phyloP scores from a whole-genome alignment of 2,113 vertebrate species.

The Misgurnus anguillicaudatus region DNA sequence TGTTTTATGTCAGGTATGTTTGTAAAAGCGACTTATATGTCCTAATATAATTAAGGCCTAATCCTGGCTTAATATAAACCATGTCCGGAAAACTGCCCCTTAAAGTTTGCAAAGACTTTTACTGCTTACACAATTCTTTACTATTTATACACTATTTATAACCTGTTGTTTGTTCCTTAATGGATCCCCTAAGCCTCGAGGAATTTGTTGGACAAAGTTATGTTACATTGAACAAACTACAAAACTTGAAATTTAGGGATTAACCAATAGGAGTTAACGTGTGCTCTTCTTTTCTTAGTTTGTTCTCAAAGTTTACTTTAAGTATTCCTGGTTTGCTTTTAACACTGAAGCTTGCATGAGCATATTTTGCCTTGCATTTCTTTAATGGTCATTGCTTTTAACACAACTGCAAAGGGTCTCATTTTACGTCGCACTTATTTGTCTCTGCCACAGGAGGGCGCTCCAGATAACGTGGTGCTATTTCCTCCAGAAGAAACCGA shows the following conservation, averaged over 20 bases:
- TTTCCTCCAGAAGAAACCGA: conserved; percentile 68
- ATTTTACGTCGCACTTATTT: conserved; percentile 44
- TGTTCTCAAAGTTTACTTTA: conserved; percentile 15
- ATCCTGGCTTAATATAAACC: too few species aligned
- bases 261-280: conserved; percentile 66
- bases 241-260: conserved; percentile 60
- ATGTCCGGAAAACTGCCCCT: too few species aligned
- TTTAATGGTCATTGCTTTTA: not conserved
- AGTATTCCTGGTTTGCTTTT: conserved; percentile 26
- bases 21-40: too few species aligned
- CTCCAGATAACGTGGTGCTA: conserved; percentile 68
- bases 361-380: conserved; percentile 24
- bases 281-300: conserved; percentile 31
- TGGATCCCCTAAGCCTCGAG: not conserved
- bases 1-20: too few species aligned
- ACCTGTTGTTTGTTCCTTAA: not conserved
- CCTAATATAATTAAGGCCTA: too few species aligned
- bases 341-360: conserved; percentile 11
- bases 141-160: too few species aligned
- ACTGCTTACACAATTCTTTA: too few species aligned
- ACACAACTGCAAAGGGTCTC: conserved; percentile 1
- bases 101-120: too few species aligned
- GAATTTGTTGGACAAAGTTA: not conserved
- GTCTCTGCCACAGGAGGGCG: conserved; percentile 75
- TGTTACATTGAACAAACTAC: not conserved